These are phyloP conservation scores for Tanypteryx hageni DNA, from an alignment of 2,888 invertebrate species.

Conservation along the genomic window DNA sequence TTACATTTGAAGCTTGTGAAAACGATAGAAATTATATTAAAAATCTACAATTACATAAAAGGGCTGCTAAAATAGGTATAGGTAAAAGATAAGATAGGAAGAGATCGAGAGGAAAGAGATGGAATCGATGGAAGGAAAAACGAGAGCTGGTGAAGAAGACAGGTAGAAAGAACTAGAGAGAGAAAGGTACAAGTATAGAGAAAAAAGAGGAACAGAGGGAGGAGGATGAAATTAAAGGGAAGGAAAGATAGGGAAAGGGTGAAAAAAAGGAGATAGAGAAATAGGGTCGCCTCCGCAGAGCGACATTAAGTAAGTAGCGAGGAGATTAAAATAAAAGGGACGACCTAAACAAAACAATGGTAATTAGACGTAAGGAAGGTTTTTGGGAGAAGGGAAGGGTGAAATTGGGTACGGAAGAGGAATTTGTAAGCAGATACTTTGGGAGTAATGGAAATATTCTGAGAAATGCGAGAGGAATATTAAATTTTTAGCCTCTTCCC, in stretches of 20 bases:
- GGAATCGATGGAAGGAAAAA: neutral
- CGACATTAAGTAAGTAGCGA: neutral
- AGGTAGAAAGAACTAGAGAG: neutral
- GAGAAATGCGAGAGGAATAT: neutral
- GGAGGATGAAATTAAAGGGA: neutral
- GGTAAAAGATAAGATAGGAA: neutral
- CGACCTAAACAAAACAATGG: neutral
- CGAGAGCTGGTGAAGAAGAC: neutral
- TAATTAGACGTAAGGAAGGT: constrained; percentile 16
- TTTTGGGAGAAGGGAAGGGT: neutral
- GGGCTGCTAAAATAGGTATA: too few relatives aligned
- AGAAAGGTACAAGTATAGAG: neutral
- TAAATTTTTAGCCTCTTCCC: neutral
- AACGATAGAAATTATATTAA: too few relatives aligned
- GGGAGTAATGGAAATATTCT: constrained; percentile 14
- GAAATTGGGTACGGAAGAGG: constrained; percentile 8
- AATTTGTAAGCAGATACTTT: constrained; percentile 23
- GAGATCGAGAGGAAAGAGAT: neutral
- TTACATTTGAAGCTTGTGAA: too few relatives aligned
- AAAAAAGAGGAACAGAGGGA: neutral
- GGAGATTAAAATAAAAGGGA: neutral
- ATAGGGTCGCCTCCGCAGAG: neutral
- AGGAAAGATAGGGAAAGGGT: neutral
- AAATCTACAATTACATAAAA: too few relatives aligned
- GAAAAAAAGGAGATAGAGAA: neutral